Percentiles rank a stretch among this genome's conserved stretches.
These are phyloP conservation scores for Cheilosia urbana DNA, from an alignment of 2,888 invertebrate genomes.

Conservation along the genomic window DNA sequence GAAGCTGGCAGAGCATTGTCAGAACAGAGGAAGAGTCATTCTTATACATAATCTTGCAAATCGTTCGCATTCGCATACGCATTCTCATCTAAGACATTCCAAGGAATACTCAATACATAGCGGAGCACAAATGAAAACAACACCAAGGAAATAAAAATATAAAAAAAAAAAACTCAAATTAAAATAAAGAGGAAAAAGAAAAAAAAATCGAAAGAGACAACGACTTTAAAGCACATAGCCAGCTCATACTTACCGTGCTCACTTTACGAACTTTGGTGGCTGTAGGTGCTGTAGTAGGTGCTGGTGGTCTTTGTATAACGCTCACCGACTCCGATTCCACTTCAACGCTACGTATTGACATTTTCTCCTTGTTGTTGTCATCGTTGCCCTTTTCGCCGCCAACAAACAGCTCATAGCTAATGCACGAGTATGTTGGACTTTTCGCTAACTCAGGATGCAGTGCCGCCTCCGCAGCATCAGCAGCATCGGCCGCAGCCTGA, in stretches of 20 bases:
- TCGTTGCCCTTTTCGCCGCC: conserved; percentile 95
- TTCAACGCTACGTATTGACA: conserved; percentile 95
- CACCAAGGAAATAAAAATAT: conserved; percentile 21
- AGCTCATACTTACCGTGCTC: conserved; percentile 92
- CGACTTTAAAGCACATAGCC: conserved; percentile 79
- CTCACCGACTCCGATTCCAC: conserved; percentile 95
- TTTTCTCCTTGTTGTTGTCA: conserved; percentile 95
- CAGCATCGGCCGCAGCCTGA: conserved; percentile 83
- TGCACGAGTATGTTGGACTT: conserved; percentile 96
- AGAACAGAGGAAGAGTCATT: conserved; percentile 42
- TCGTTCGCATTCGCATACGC: conserved; percentile 23
- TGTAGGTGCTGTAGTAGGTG: conserved; percentile 84
- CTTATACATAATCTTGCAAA: conserved; percentile 50
- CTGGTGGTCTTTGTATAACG: conserved; percentile 87
- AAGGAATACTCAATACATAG: conserved; percentile 61
- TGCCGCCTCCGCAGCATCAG: conserved; percentile 85
- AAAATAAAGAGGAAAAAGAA: conserved; percentile 49
- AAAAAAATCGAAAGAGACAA: conserved; percentile 76
- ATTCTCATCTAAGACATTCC: conserved; percentile 57
- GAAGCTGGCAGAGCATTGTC: conserved; percentile 63
- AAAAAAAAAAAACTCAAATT: conserved; percentile 45
- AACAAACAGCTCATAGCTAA: conserved; percentile 96
- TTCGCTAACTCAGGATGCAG: conserved; percentile 89
- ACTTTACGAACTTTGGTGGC: conserved; percentile 93
- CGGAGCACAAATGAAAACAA: conserved; percentile 65